Evolutionary conservation across 1,140 invertebrate species (phyloP), one percentile per base, ranked within the genome.

Genomic region (Chrysopa pallens): DNA sequence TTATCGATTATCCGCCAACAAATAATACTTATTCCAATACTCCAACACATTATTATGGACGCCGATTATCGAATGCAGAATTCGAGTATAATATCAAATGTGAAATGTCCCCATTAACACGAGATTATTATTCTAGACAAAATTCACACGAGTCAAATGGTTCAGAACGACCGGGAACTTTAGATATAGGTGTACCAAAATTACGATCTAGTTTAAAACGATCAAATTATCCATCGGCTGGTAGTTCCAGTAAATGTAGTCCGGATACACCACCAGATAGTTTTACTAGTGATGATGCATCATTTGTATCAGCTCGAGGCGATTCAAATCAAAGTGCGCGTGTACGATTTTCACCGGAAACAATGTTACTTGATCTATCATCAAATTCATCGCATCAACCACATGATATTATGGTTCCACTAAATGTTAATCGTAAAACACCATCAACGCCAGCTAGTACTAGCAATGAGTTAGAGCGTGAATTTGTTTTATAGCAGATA

Each of bases 261-360:
- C 31, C 31, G 2, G 31, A 33, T 1, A 87, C 84, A 2, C 83
- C 84, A 0, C 83, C 84, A 0, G 85, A 88, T 48, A 84, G 80
- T 48, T 53, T 84, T 11, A 81, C 82, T 0, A 85, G 82, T 49
- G 84, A 87, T 40, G 84, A 88, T 48, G 83, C 78, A 48, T 84
- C 80, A 29, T 87, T 87, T 54, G 72, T 84, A 31, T 88, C 84
- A 1, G 83, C 84, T 2, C 76, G 83, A 48, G 83, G 85, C 49
- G 70, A 70, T 46, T 70, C 73, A 4, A 69, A 66, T 42, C 67
- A 66, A 38, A 73, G 74, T 40, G 73, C 74, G 31, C 65, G 83
- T 6, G 83, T 88, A 2, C 66, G 84, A 1, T 90, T 90, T 60
- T 87, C 83, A 33, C 84, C 84, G 0, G 72, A 81, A 8, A 76